phyloP scores from a whole-genome alignment of 1,140 invertebrate genomes.

The Cecropterus lyciades region DNA sequence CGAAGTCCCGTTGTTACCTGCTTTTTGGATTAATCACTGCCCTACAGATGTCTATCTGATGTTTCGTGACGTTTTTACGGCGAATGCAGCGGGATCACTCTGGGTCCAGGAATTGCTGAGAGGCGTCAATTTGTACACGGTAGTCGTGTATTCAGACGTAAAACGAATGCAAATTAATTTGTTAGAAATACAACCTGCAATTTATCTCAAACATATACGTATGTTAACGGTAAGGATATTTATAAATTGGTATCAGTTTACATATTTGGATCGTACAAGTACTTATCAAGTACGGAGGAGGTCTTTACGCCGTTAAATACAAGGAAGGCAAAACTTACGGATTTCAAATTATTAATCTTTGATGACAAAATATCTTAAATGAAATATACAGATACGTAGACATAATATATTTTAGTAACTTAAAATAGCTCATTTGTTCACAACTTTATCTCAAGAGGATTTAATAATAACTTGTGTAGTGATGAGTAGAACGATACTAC shows the following conservation, averaged over 20 bases:
- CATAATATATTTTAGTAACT: too few species aligned
- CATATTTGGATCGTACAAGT: too few species aligned
- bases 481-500: background rate
- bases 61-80: constrained; percentile 30
- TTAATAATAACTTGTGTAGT: background rate
- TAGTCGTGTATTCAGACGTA: constrained; percentile 4
- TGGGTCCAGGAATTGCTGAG: background rate
- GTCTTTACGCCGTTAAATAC: too few species aligned
- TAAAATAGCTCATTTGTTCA: background rate
- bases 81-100: constrained; percentile 1
- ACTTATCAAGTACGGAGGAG: too few species aligned
- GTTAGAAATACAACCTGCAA: too few species aligned
- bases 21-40: constrained; percentile 42
- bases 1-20: constrained; percentile 49
- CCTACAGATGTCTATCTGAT: constrained; percentile 51
- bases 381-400: too few species aligned
- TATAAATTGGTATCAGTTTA: too few species aligned
- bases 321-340: too few species aligned
- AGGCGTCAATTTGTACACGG: constrained; percentile 17
- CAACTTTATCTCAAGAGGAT: background rate
- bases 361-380: too few species aligned
- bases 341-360: too few species aligned
- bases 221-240: too few species aligned
- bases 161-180: background rate
- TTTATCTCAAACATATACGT: too few species aligned